These are phyloP conservation scores for Eupithecia subumbrata DNA, from an alignment of 2,888 invertebrate genomes.

Conservation along the genomic window DNA sequence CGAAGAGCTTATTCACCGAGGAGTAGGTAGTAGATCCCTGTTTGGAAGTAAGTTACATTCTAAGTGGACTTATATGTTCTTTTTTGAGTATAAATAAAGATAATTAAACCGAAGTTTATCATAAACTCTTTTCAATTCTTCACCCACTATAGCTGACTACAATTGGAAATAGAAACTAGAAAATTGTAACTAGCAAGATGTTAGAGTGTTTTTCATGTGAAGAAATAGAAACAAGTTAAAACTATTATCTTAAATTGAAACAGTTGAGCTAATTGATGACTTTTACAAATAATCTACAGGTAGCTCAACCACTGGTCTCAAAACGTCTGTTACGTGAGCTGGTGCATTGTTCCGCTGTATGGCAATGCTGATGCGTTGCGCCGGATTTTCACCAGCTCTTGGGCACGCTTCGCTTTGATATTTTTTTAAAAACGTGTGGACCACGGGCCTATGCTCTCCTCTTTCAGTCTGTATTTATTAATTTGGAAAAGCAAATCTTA, in stretches of 20 bases:
- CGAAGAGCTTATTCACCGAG: conserved; percentile 23
- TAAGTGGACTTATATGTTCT: no score
- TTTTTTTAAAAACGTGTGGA: no score
- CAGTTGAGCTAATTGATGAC: background rate
- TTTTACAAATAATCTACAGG: background rate
- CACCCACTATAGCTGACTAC: background rate
- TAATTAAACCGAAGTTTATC: no score
- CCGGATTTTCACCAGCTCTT: background rate
- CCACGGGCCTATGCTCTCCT: background rate
- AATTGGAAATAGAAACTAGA: background rate
- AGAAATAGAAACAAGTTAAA: background rate
- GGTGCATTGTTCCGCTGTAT: no score
- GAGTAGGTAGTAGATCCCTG: background rate
- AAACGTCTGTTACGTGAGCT: no score
- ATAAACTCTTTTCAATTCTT: background rate
- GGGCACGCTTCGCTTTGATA: background rate
- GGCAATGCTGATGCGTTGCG: background rate
- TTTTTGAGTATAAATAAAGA: no score
- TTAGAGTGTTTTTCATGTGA: no score
- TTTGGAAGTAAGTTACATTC: background rate
- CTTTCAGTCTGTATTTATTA: no score
- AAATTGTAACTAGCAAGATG: no score
- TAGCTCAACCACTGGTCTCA: no score
- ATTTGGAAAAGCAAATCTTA: background rate
- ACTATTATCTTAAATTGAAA: background rate